phyloP scores from a whole-genome alignment of 1,140 invertebrate genomes.

The Drosophila erecta region DNA sequence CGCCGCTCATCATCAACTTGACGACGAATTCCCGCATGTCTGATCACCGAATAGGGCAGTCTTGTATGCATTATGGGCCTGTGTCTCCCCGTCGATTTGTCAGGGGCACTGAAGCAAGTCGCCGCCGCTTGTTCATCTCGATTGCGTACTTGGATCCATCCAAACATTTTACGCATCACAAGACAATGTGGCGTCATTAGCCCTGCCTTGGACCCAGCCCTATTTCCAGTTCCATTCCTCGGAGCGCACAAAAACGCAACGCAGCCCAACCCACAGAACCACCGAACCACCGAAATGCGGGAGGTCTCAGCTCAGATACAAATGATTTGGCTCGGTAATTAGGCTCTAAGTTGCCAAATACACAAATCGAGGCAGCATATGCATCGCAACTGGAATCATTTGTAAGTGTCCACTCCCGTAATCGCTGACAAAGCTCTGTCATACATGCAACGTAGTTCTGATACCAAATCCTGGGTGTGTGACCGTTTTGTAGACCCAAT shows the following conservation, averaged over 20 bases:
- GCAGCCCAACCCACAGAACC: slow-evolving; percentile 49
- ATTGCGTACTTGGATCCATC: slow-evolving; percentile 14
- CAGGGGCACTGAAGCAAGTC: slow-evolving; percentile 68
- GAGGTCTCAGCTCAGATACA: slow-evolving; percentile 44
- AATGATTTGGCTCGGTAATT: slow-evolving; percentile 71
- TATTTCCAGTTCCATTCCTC: slow-evolving; percentile 2
- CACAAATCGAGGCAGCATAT: slow-evolving; percentile 18
- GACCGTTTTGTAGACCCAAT: slow-evolving; percentile 26
- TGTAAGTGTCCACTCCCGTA: slow-evolving; percentile 57
- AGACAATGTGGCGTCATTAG: slow-evolving; percentile 76
- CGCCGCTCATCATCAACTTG: slow-evolving; percentile 58
- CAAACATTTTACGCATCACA: slow-evolving; percentile 75
- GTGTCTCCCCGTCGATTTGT: slow-evolving; percentile 30
- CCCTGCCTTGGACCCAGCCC: slow-evolving; percentile 18
- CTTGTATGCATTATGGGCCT: not conserved
- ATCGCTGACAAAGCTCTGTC: slow-evolving; percentile 68
- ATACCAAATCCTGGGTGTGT: slow-evolving; percentile 33
- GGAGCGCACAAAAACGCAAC: not conserved
- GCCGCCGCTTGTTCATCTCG: slow-evolving; percentile 9
- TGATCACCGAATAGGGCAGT: slow-evolving; percentile 9
- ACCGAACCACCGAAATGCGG: slow-evolving; percentile 75
- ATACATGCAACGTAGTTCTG: slow-evolving; percentile 71
- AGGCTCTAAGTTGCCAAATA: slow-evolving; percentile 75
- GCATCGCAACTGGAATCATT: slow-evolving; percentile 42
- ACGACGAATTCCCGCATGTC: slow-evolving; percentile 46